Evolutionary conservation across 2,113 vertebrate species (phyloP), one percentile per base, ranked within the genome.

Genomic region (Dicaeum eximium): DNA sequence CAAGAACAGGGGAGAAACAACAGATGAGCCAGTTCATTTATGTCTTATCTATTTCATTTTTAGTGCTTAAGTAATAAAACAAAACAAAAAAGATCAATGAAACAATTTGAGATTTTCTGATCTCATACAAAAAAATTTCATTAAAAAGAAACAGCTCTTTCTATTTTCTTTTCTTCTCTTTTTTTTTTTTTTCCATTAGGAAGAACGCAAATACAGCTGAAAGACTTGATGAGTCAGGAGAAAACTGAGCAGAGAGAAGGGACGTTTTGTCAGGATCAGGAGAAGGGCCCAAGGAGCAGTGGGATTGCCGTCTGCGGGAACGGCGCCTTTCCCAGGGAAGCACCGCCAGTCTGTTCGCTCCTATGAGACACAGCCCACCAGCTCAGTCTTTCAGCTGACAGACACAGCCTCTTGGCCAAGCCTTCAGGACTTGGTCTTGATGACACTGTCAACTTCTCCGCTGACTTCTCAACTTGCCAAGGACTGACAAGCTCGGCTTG

Each of bases 61-160:
- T 80, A 93, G 72, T 74, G 67, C 69, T 88, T 80, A 83, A 93
- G 79, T 83, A 93, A 93, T 90, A 90, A 90, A 92, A 77, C 45
- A 80, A 87, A 92, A 16, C 58, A 82, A 81, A 70, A 84, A 90
- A 80, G 65, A 95, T 94, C 90, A 96, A 86, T 90, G 88, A 94
- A 66, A 94, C 75, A 67, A 80, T 93, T 45, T 67, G 64, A 86
- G 71, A 90, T 94, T 91, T 97, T 94, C 81, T 61, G 45, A 80
- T 93, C 77, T 94, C 58, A 44, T 74, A 83, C 7, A 51, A 73
- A 33, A 33, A 86, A 78, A 86, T 92, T 90, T 95, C 90, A 95
- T 95, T 92, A 86, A 80, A 94, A 90, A 90, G 71, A 67, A 88
- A 57, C 13, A 60, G 65, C 30, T 67, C 87, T 80, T 91, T 70